Percentiles rank a stretch among this genome's conserved stretches.
Evolutionary conservation across 2,113 vertebrate species (phyloP).

Genomic region (Cyanoliseus patagonus): DNA sequence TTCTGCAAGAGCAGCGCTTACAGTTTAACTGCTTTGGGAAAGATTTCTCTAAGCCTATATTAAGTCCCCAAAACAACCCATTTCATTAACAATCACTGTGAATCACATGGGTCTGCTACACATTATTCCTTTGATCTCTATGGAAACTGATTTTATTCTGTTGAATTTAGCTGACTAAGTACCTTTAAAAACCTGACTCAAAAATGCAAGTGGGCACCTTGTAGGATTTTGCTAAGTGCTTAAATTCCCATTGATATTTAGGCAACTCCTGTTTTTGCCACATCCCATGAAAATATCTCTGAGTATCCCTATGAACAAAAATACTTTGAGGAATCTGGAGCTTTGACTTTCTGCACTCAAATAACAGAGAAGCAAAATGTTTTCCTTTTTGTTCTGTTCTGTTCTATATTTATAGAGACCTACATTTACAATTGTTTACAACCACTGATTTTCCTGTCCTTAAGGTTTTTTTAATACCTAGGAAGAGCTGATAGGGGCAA

Average conservation of each 20-base stretch:
- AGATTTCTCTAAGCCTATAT: neutral
- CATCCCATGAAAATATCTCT: neutral
- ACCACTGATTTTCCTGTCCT: neutral
- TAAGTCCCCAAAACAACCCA: neutral
- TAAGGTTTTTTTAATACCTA: neutral
- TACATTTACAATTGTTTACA: neutral
- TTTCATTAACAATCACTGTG: neutral
- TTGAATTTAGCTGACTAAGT: neutral
- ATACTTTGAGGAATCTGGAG: neutral
- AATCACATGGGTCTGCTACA: neutral
- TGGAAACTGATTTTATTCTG: neutral
- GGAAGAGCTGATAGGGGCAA: neutral
- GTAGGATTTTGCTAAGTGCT: neutral
- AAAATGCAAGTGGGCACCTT: neutral
- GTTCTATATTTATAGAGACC: neutral
- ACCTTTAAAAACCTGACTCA: slow-evolving; percentile 4
- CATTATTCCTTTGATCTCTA: neutral
- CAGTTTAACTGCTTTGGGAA: slow-evolving; percentile 11
- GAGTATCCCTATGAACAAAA: neutral
- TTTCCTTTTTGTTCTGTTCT: neutral
- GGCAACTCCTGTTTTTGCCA: neutral
- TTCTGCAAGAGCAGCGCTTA: slow-evolving; percentile 18
- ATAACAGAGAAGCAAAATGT: neutral
- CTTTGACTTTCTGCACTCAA: neutral
- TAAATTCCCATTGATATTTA: neutral